Base-by-base conservation (phyloP, 2,797 vertebrate species). In the Eupleurogrammus muticus region DNA sequence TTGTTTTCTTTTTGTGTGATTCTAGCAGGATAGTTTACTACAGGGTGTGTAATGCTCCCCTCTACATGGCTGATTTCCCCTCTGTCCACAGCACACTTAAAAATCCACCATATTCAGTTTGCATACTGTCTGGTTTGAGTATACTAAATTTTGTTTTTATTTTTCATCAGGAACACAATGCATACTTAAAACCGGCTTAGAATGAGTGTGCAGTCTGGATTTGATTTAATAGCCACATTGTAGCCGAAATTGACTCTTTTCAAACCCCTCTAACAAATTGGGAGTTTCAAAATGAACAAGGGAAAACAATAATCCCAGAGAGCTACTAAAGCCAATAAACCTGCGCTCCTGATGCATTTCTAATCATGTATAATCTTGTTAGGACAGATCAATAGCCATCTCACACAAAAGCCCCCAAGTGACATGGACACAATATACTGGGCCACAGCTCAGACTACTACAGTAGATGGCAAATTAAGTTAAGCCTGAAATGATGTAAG, bases 331-430 rank as follows among this genome's bases (percentile, higher is more conserved):
- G 58, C 78, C 91, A 77, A 88, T 82, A 75, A 70, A 77, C 53
- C 50, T 6, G 23, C 73, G 77, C 65, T 73, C 63, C 82, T 88
- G 85, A 87, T 87, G 87, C 82, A 82, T 89, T 90, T 91, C 87
- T 92, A 92, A 93, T 90, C 89, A 83, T 81, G 81, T 81, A 86
- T 92, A 93, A 93, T 93, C 92, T 91, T 90, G 88, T 93, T 92
- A 92, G 84, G 73, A 79, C 49, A 40, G 80, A 91, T 92, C 90
- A 89, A 93, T 92, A 89, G 67, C 66, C 32, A 79, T 88, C 83
- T 84, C 82, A 87, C 44, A 81, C 77, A 89, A 88, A 4, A 73
- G 73, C 73, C 70, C 83, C 84, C 84, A 54, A 77, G 85, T 90
- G 87, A 82, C 88, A 87, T 19, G 50, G 64, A 71, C 60, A 81